phyloP scores from a whole-genome alignment of 2,797 vertebrate genomes.

The Catharus ustulatus region DNA sequence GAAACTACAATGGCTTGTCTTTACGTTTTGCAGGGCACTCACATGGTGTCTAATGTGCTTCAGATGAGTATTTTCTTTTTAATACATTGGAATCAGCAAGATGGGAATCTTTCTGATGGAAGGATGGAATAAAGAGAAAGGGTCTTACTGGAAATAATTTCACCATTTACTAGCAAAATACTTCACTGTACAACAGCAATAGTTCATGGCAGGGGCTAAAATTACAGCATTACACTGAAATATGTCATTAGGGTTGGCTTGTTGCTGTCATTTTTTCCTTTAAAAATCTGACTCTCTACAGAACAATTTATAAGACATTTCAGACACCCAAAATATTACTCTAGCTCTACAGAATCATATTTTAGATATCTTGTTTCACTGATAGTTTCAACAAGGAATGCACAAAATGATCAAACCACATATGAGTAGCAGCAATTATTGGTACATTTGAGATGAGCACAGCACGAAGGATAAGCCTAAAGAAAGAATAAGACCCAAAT shows the following conservation, averaged over 20 bases:
- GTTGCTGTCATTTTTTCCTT: conserved; percentile 56
- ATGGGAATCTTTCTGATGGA: conserved; percentile 33
- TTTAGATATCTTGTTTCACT: conserved; percentile 63
- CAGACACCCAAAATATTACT: conserved; percentile 58
- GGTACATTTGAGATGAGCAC: conserved; percentile 78
- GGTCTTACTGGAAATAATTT: conserved; percentile 41
- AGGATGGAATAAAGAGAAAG: conserved; percentile 46
- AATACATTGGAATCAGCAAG: conserved; percentile 7
- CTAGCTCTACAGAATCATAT: conserved; percentile 56
- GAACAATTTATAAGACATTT: conserved; percentile 55
- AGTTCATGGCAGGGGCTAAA: conserved; percentile 53
- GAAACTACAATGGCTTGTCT: neutral
- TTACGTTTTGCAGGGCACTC: neutral
- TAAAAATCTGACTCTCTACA: conserved; percentile 11
- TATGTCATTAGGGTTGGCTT: conserved; percentile 53
- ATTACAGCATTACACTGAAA: conserved; percentile 67
- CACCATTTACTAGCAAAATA: conserved; percentile 54
- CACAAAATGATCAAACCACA: conserved; percentile 73
- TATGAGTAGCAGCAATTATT: conserved; percentile 77
- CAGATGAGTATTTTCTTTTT: conserved; percentile 48
- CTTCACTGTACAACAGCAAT: conserved; percentile 34
- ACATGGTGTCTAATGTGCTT: conserved; percentile 20
- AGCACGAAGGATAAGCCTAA: conserved; percentile 72
- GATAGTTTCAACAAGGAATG: conserved; percentile 69
- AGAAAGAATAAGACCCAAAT: conserved; percentile 79